Percentiles rank a stretch among this genome's conserved stretches.
These are phyloP conservation scores for Chaetorhynchus papuensis DNA, from an alignment of 2,113 vertebrate genomes.

Conservation along the genomic window DNA sequence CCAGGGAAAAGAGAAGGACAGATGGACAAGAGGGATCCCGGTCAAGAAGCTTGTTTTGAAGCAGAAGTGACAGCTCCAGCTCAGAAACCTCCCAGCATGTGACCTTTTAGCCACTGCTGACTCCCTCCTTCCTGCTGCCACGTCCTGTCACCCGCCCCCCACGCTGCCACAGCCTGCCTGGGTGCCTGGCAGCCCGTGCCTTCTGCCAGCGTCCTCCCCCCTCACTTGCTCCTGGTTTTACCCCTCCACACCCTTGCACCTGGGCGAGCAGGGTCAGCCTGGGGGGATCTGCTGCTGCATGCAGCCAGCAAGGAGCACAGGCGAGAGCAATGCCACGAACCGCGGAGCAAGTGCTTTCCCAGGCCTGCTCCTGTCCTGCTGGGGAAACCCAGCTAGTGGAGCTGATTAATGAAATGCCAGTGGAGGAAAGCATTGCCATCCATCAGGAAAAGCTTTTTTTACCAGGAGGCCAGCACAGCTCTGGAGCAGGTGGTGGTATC, in stretches of 20 bases:
- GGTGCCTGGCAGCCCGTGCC: fast-evolving
- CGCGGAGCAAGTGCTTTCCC: fast-evolving
- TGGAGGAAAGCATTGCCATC: not conserved
- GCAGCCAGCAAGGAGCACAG: not conserved
- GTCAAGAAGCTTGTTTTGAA: not conserved
- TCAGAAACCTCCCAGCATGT: not conserved
- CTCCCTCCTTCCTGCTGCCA: not conserved
- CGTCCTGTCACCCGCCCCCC: fast-evolving
- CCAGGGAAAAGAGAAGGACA: not conserved
- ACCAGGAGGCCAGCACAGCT: not conserved
- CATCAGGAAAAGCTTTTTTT: not conserved
- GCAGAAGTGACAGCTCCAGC: not conserved
- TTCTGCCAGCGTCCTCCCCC: not conserved
- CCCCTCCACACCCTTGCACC: not conserved
- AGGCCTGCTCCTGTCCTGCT: not conserved
- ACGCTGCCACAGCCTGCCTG: fast-evolving
- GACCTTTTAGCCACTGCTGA: not conserved
- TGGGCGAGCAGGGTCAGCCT: fast-evolving
- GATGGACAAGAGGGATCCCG: not conserved
- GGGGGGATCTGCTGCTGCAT: not conserved
- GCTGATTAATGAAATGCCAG: conserved; percentile 16
- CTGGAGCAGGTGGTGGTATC: not conserved
- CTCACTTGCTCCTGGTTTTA: not conserved
- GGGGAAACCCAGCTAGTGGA: not conserved
- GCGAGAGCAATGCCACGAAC: not conserved